phyloP scores from a whole-genome alignment of 2,888 invertebrate genomes.

The Drosophila putrida region DNA sequence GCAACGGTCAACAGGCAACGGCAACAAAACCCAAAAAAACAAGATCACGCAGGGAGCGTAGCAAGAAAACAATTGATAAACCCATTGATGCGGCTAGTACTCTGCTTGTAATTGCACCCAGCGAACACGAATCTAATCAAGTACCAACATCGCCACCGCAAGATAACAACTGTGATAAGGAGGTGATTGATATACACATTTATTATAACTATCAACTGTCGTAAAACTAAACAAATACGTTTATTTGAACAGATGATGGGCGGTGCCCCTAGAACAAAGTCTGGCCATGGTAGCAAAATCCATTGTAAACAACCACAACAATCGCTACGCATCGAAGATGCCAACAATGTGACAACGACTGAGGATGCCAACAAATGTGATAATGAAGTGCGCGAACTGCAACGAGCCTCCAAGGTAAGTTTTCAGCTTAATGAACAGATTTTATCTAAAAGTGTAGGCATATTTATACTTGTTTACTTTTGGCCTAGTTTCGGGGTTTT shows the following conservation, averaged over 20 bases:
- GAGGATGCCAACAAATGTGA: conserved; percentile 83
- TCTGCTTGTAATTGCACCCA: conserved; percentile 56
- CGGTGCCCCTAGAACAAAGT: conserved; percentile 59
- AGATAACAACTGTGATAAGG: conserved; percentile 72
- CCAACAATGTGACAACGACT: conserved; percentile 54
- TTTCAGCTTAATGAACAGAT: background rate
- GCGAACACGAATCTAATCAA: conserved; percentile 51
- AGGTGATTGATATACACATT: conserved; percentile 37
- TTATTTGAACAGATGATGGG: conserved; percentile 55
- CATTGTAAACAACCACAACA: conserved; percentile 54
- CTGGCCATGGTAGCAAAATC: conserved; percentile 42
- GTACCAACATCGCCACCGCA: conserved; percentile 27
- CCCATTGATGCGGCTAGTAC: conserved; percentile 42
- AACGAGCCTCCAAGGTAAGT: conserved; percentile 87
- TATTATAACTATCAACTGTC: background rate
- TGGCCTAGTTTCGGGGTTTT: no score
- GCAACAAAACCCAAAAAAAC: conserved; percentile 61
- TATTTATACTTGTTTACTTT: no score
- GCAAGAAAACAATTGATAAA: conserved; percentile 63
- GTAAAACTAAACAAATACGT: background rate
- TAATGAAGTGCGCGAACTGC: conserved; percentile 88
- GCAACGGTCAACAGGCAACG: no score
- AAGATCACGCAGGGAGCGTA: conserved; percentile 68
- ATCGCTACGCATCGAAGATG: conserved; percentile 86
- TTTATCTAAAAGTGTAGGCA: no score